These are phyloP conservation scores for Siniperca scherzeri DNA, from an alignment of 2,797 vertebrate genomes.

Conservation along the genomic window DNA sequence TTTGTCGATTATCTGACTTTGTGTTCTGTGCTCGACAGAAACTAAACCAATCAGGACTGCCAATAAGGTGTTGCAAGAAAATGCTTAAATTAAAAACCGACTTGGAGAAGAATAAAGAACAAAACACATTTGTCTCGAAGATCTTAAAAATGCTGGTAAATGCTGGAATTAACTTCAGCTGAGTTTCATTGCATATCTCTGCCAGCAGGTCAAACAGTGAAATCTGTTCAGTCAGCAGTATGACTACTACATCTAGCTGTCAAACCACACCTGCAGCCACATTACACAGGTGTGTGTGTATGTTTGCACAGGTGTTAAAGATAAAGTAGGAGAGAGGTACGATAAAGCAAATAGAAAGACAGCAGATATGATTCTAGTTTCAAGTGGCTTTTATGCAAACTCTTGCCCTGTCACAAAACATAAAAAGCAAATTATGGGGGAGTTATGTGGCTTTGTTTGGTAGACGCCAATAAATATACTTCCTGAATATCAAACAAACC, in stretches of 20 bases:
- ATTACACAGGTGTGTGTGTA: slow-evolving; percentile 25
- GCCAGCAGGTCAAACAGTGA: slow-evolving; percentile 42
- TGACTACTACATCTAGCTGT: slow-evolving; percentile 5
- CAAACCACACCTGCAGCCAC: slow-evolving; percentile 25
- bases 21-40: neutral
- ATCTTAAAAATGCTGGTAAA: neutral
- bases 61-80: neutral
- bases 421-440: neutral
- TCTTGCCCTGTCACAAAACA: neutral
- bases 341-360: slow-evolving; percentile 1
- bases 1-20: neutral
- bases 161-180: slow-evolving; percentile 3
- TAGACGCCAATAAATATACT: neutral
- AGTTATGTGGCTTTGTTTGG: neutral
- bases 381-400: slow-evolving; percentile 2
- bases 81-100: neutral
- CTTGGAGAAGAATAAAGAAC: neutral
- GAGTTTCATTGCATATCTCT: slow-evolving; percentile 8
- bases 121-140: neutral
- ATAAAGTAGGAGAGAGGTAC: neutral
- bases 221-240: slow-evolving; percentile 23
- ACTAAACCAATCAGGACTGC: neutral
- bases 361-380: neutral
- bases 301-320: slow-evolving; percentile 52
- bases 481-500: slow-evolving; percentile 16